A percentile compares a stretch with the other conserved stretches of the same genome.
phyloP scores from a whole-genome alignment of 2,113 vertebrate genomes.

The Jacana jacana region DNA sequence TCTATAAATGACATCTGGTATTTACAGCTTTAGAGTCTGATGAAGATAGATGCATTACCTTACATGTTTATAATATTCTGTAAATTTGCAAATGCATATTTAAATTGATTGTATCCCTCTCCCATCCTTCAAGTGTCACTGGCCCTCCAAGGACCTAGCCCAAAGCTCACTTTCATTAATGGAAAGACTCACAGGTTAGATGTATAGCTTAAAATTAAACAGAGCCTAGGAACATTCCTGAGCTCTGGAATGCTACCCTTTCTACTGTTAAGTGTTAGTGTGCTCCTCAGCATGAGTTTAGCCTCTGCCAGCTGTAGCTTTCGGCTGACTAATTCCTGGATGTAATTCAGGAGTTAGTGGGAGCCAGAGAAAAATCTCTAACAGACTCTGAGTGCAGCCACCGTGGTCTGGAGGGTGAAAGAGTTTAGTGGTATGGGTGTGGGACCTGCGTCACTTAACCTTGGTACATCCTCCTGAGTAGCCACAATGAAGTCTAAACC shows the following conservation, averaged over 20 bases:
- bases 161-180: constrained; percentile 13
- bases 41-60: constrained; percentile 51
- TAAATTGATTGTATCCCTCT: constrained; percentile 49
- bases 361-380: not conserved
- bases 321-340: not conserved
- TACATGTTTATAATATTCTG: constrained; percentile 57
- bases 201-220: not conserved
- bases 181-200: not conserved
- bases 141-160: not conserved
- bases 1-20: constrained; percentile 54
- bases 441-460: not conserved
- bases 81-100: constrained; percentile 61
- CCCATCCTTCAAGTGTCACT: constrained; percentile 38
- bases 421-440: not conserved
- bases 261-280: not conserved
- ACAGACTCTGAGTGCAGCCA: not conserved
- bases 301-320: not conserved
- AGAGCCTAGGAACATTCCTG: not conserved
- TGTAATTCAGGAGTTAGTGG: not conserved
- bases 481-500: not conserved
- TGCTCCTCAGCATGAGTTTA: not conserved
- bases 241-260: not conserved
- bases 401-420: not conserved
- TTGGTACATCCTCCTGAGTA: not conserved
- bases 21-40: constrained; percentile 56